Evolutionary conservation across 2,888 invertebrate species (phyloP).

Genomic region (Drosophila flavopinicola): DNA sequence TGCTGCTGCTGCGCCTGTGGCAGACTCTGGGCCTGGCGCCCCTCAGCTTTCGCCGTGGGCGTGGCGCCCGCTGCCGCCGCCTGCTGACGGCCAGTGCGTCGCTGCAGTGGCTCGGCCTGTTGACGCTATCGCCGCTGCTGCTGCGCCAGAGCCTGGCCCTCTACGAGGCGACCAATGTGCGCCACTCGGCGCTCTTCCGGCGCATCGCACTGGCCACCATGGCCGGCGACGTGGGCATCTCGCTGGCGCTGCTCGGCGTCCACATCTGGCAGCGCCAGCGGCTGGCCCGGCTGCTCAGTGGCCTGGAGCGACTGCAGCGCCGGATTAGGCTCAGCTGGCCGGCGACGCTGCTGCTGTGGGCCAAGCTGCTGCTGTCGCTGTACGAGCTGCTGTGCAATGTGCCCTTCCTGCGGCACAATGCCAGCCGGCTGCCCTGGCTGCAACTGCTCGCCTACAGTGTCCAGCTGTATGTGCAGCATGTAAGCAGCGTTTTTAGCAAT

Average conservation of each 20-base stretch:
- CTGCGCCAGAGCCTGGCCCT: conserved; percentile 53
- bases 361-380: conserved; percentile 67
- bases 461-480: conserved; percentile 72
- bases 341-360: conserved; percentile 53
- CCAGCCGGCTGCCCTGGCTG: conserved; percentile 49
- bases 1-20: conserved; percentile 60
- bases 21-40: conserved; percentile 71
- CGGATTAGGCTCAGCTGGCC: conserved; percentile 34
- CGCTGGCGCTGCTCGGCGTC: conserved; percentile 49
- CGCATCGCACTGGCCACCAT: conserved; percentile 63
- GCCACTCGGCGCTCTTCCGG: conserved; percentile 55
- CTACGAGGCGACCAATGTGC: conserved; percentile 67
- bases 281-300: conserved; percentile 44
- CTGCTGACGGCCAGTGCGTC: conserved; percentile 34
- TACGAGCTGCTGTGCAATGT: conserved; percentile 74
- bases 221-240: conserved; percentile 58
- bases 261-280: conserved; percentile 52
- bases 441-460: conserved; percentile 67
- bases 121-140: conserved; percentile 53
- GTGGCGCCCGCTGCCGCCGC: conserved; percentile 32
- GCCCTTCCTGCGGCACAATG: conserved; percentile 69
- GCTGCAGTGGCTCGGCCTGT: conserved; percentile 44
- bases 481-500: conserved; percentile 72
- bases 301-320: conserved; percentile 31
- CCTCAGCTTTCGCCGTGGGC: conserved; percentile 22